Evolutionary conservation across 1,140 invertebrate species (phyloP), one percentile per base, ranked within the genome.

Genomic region (Hycleus phaleratus): DNA sequence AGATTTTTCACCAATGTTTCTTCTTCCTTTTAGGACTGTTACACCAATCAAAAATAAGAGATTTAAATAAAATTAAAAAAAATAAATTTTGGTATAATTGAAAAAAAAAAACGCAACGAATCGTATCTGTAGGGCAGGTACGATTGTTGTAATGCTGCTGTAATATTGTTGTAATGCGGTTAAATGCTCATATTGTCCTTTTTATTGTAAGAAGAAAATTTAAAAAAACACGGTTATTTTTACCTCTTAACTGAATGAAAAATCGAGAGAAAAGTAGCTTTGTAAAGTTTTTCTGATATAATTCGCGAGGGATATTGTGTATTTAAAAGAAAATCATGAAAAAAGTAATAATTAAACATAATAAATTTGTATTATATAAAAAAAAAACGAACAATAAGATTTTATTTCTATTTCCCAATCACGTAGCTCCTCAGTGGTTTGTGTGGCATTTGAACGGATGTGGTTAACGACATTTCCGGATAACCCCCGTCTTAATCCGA

Each of bases 301-400:
- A 71, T 71, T 71, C 67, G 71, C 71, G 64, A 72, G 65, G 67
- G 65, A 72, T 69, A 69, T 71, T 71, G 67, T 73, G 72, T 74
- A 69, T 73, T 66, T 64, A 65, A 65, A 66, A 61, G 65, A 61
- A 68, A 69, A 61, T 7, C 11, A 11, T 1, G 6, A 39, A 39
- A 42, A 42, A 42, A 42, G 10, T 42, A 32, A 32, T 32, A 32
- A 32, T 5, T 32, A 32, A 71, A 69, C 71, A 64, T 71, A 72
- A 74, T 74, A 74, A 74, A 74, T 74, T 74, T 74, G 72, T 74
- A 74, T 71, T 72, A 73, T 73, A 71, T 68, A 68, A 47, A 12
- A 5, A 12, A 8, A 42, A n/a, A n/a, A 42, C 18, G 18, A 11
- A n/a, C 3, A 11, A 38, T 47, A 32, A 45, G 25, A 40, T 45